These are phyloP conservation scores for Copsychus sechellarum DNA, from an alignment of 2,113 vertebrate genomes.

Conservation along the genomic window DNA sequence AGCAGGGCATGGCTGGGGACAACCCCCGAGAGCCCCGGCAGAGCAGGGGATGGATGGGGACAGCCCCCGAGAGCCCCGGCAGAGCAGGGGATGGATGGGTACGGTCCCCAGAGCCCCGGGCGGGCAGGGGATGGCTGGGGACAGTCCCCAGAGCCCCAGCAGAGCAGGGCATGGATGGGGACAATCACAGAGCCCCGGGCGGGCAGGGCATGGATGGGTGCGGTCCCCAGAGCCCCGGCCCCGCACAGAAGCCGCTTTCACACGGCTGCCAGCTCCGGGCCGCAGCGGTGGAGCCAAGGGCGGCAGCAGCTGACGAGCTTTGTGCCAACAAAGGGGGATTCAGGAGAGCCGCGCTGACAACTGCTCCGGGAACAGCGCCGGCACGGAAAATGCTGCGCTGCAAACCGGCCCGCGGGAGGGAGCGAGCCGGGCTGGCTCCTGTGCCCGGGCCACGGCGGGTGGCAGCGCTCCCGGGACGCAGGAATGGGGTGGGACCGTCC, in stretches of 20 bases:
- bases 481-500: accelerated
- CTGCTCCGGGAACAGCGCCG: neutral
- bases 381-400: neutral
- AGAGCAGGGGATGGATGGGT: neutral
- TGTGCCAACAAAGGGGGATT: neutral
- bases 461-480: accelerated
- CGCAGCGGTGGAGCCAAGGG: neutral
- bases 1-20: too few relatives aligned
- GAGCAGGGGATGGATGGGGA: neutral
- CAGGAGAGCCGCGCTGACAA: neutral
- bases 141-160: neutral
- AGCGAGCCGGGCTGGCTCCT: neutral
- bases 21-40: neutral
- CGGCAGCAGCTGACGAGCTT: neutral
- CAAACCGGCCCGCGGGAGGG: neutral
- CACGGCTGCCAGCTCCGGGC: neutral
- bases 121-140: neutral
- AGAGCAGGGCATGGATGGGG: neutral
- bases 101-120: neutral
- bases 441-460: neutral
- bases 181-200: neutral
- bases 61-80: neutral
- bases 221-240: neutral
- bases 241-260: neutral
- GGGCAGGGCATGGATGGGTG: too few relatives aligned